phyloP scores from a whole-genome alignment of 2,888 invertebrate genomes.

The Cephus spinipes region DNA sequence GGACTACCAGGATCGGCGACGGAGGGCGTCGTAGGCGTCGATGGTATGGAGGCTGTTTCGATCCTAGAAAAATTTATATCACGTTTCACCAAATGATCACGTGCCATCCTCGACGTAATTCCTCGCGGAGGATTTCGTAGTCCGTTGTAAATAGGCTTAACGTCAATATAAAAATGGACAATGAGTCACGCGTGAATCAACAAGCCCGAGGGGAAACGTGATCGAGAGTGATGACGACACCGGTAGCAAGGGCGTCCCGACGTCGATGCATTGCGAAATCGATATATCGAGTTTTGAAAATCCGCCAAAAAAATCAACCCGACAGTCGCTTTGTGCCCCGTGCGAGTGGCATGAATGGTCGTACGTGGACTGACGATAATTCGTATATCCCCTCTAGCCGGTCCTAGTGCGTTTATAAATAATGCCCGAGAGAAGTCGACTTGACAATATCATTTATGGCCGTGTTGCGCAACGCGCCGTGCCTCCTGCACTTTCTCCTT shows the following conservation, averaged over 20 bases:
- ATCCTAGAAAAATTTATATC: conserved; percentile 22
- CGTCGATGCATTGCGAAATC: background rate
- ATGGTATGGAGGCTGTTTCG: conserved; percentile 45
- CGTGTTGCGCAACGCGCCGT: conserved; percentile 56
- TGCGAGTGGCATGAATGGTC: background rate
- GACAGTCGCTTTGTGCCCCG: background rate
- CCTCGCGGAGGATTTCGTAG: background rate
- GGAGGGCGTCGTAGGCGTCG: conserved; percentile 49
- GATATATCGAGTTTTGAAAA: background rate
- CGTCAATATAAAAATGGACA: conserved; percentile 16
- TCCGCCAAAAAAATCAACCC: background rate
- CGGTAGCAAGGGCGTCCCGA: background rate
- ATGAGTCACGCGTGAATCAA: conserved; percentile 35
- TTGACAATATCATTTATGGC: conserved; percentile 64
- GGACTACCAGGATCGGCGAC: conserved; percentile 67
- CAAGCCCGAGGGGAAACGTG: background rate
- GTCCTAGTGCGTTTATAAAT: background rate
- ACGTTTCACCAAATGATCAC: background rate
- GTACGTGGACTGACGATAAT: background rate
- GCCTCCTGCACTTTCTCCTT: conserved; percentile 61
- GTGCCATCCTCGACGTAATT: background rate
- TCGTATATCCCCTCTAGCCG: background rate
- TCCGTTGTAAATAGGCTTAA: conserved; percentile 17
- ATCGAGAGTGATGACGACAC: background rate
- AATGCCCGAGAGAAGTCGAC: conserved; percentile 15